Evolutionary conservation across 1,140 invertebrate species (phyloP).

Genomic region (Zaprionus kolodkinae): DNA sequence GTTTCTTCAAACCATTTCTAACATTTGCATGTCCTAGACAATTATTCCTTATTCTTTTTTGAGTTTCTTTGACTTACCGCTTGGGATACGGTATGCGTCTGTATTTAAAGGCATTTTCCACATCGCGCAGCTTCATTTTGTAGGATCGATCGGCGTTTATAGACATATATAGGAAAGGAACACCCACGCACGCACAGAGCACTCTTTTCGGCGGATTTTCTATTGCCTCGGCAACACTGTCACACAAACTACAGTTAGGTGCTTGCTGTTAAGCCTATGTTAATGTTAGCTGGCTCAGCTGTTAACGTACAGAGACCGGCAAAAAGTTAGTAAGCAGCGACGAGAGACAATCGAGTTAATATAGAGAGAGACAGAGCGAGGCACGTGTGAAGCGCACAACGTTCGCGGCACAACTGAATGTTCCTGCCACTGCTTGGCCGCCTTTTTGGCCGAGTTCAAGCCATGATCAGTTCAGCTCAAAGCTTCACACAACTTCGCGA

Average conservation of each 20-base stretch:
- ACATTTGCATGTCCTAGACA: background rate
- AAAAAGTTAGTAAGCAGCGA: background rate
- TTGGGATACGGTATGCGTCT: conserved; percentile 83
- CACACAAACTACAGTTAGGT: conserved; percentile 25
- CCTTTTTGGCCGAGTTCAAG: conserved; percentile 79
- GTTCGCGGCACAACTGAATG: conserved; percentile 80
- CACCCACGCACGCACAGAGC: conserved; percentile 34
- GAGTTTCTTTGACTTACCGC: conserved; percentile 69
- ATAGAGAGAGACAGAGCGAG: conserved; percentile 22
- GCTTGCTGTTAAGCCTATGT: conserved; percentile 39
- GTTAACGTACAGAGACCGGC: conserved; percentile 18
- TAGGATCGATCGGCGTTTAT: conserved; percentile 68
- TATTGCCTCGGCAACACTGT: conserved; percentile 21
- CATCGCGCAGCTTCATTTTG: conserved; percentile 83
- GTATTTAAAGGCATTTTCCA: conserved; percentile 83
- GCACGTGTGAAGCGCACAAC: conserved; percentile 73
- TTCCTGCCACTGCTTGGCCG: conserved; percentile 70
- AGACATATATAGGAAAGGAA: conserved; percentile 37
- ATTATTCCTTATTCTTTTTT: background rate
- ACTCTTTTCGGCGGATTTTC: conserved; percentile 27
- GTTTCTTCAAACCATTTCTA: background rate
- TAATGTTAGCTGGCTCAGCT: conserved; percentile 23
- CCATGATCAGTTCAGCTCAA: conserved; percentile 20
- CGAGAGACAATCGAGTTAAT: conserved; percentile 8
- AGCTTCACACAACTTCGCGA: conserved; percentile 8